Evolutionary conservation across 1,140 invertebrate genomes (phyloP).

Genomic region (Chelonus insularis): DNA sequence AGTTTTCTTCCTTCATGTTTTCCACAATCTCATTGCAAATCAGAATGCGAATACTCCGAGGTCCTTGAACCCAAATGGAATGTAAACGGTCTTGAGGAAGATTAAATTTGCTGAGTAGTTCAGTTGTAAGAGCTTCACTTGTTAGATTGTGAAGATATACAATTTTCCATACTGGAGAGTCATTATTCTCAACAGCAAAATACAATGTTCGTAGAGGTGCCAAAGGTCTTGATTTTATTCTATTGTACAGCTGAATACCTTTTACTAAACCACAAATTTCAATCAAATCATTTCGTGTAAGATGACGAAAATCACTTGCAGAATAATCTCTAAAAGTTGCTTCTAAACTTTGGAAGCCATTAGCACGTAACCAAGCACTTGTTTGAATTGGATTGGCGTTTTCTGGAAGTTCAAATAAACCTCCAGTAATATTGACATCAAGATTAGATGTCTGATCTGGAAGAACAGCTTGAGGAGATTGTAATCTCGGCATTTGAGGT

Average conservation of each 20-base stretch:
- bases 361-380: constrained; percentile 75
- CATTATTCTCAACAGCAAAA: constrained; percentile 69
- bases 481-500: constrained; percentile 31
- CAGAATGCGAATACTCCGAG: constrained; percentile 73
- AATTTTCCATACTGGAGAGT: constrained; percentile 71
- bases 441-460: constrained; percentile 35
- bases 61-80: constrained; percentile 72
- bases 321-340: constrained; percentile 82
- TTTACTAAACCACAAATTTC: constrained; percentile 93
- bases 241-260: constrained; percentile 88
- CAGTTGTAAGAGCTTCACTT: constrained; percentile 69
- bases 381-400: constrained; percentile 74
- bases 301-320: constrained; percentile 82
- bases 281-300: constrained; percentile 87
- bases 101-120: constrained; percentile 67
- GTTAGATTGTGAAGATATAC: constrained; percentile 73
- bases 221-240: constrained; percentile 77
- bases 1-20: constrained; percentile 68
- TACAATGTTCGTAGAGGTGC: constrained; percentile 79
- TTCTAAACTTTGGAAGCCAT: constrained; percentile 77
- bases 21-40: constrained; percentile 75
- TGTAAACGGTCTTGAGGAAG: constrained; percentile 64
- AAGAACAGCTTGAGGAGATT: constrained; percentile 42
- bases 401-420: constrained; percentile 55
- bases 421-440: not conserved